phyloP scores from a whole-genome alignment of 2,888 invertebrate species.

The Clusia tigrina region DNA sequence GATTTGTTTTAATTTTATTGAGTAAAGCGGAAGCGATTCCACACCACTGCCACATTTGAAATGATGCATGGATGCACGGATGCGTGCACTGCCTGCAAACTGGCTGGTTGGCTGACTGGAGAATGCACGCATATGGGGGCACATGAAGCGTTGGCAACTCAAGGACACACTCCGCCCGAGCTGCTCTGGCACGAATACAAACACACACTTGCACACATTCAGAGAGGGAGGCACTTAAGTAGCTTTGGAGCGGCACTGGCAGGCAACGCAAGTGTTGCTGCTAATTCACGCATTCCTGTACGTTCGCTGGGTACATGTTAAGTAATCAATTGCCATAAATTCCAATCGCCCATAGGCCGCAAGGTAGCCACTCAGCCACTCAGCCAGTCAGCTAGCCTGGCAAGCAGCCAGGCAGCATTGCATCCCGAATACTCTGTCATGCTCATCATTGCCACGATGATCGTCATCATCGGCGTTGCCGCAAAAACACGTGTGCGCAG shows the following conservation, averaged over 20 bases:
- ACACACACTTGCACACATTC: too few species aligned
- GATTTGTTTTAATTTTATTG: slow-evolving; percentile 37
- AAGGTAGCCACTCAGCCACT: background rate
- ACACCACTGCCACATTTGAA: background rate
- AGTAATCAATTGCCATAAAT: slow-evolving; percentile 59
- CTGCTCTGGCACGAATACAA: too few species aligned
- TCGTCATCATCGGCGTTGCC: slow-evolving; percentile 10
- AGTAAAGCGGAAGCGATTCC: too few species aligned
- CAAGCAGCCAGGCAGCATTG: background rate
- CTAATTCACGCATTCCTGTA: slow-evolving; percentile 49
- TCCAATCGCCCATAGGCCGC: slow-evolving; percentile 25
- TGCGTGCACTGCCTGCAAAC: too few species aligned
- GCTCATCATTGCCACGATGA: background rate
- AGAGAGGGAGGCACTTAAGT: too few species aligned
- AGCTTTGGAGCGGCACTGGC: background rate
- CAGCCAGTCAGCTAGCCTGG: background rate
- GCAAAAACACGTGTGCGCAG: slow-evolving; percentile 23
- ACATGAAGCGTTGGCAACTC: too few species aligned
- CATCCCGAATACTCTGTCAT: background rate
- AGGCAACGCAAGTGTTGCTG: too few species aligned
- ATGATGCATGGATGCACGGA: background rate
- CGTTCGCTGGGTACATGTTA: slow-evolving; percentile 58
- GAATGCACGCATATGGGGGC: too few species aligned
- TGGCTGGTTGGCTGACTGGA: too few species aligned
- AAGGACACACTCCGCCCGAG: too few species aligned